Base-by-base conservation (phyloP, 2,797 vertebrate species). In the Urosaurus nigricauda region DNA sequence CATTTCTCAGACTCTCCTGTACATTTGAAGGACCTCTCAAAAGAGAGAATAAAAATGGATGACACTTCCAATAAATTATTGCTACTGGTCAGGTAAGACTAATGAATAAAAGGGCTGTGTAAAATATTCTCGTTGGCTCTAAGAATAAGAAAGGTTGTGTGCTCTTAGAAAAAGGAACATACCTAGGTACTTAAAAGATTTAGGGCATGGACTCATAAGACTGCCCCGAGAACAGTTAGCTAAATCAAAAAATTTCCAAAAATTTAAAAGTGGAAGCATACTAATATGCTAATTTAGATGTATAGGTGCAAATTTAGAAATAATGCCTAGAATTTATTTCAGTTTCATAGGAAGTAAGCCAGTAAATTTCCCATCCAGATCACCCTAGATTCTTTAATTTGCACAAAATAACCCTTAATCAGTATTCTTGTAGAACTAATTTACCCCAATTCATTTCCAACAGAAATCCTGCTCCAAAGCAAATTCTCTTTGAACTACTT, bases 11-110 rank as follows among this genome's bases (percentile, higher is more conserved):
- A 19, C 11, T 77, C 58, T 78, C 86, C 58, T 8, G 0, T 84
- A 19, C 2, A 11, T 74, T 85, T 93, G 81, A 84, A 77, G 84
- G 35, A 9, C 29, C 77, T 73, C 53, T 90, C 84, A 82, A 63
- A 21, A 86, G 14, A 84, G 1, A 63, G 79, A 80, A 80, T 70
- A 56, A 78, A 79, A 87, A 71, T 71, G 63, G 47, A 80, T 79
- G 65, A 37, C 16, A 35, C 63, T 80, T 37, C 47, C 63, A 87
- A 80, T 87, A 80, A 71, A 80, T 71, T 80, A 65, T 87, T 79
- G 63, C 32, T 65, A 40, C 17, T 56, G 24, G 77, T 11, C 63
- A 71, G 24, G 47, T 32, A 56, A 79, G 16, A 47, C n/a, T 58
- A 37, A 58, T 79, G 65, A 87, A 51, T 35, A 79, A 40, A 32